phyloP scores from a whole-genome alignment of 2,113 vertebrate species.

The Neopipo cinnamomea region DNA sequence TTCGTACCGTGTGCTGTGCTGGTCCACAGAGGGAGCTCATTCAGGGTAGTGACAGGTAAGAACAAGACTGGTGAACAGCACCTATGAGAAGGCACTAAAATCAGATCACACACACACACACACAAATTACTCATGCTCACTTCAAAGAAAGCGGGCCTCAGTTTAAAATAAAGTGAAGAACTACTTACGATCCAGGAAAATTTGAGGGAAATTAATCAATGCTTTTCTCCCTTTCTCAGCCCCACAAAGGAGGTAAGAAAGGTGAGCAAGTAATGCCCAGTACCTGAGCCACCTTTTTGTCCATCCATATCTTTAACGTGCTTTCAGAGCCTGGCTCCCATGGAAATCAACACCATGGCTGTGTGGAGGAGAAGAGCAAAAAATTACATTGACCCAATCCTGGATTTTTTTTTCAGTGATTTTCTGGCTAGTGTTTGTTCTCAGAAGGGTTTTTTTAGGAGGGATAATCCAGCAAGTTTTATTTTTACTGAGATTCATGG shows the following conservation, averaged over 20 bases:
- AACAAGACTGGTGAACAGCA: not conserved
- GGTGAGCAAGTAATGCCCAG: not conserved
- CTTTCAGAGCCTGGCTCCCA: not conserved
- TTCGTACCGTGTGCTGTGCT: not conserved
- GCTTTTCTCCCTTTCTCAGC: not conserved
- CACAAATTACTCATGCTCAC: not conserved
- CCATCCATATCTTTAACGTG: not conserved
- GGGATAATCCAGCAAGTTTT: not conserved
- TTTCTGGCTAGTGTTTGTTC: not conserved
- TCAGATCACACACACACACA: not conserved
- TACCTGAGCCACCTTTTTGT: not conserved
- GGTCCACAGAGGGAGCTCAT: not conserved
- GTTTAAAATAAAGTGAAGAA: not conserved
- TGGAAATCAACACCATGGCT: not conserved
- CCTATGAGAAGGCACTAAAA: not conserved
- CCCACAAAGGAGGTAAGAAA: not conserved
- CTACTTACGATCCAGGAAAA: not conserved
- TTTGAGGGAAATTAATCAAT: not conserved
- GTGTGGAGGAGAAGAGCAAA: not conserved
- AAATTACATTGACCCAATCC: not conserved
- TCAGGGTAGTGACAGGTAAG: not conserved
- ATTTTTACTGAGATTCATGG: not conserved
- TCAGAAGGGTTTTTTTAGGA: not conserved
- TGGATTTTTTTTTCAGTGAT: not conserved
- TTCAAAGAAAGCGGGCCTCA: not conserved